Base-by-base conservation (phyloP, 2,113 vertebrate species). In the Pseudorasbora parva region DNA sequence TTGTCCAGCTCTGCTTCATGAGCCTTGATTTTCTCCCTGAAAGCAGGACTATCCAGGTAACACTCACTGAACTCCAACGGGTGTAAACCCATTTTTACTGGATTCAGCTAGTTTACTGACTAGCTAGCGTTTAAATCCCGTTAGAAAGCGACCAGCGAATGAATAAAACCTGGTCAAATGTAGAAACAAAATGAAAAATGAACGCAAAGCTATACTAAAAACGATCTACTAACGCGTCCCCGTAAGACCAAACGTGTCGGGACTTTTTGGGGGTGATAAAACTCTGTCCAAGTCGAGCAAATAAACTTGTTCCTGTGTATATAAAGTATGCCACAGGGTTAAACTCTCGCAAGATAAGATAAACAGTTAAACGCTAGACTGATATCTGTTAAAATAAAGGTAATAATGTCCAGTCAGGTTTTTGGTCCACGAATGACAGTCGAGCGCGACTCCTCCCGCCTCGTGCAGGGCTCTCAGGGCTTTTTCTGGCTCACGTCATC, bases 41-140 rank as follows among this genome's bases (percentile, higher is more conserved):
- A 97, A 87, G 91, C 86, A 12, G 97, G 98, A 88, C 97, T 99
- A 92, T 98, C 98, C 93, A 98, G 92, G 93, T 98, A 98, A 93
- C 97, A 98, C 57, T 99, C 97, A 88, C 97, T 99, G 89, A 99
- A 99, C 88, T 99, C 98, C 91, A 98, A 86, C 60, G 98, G 96
- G 93, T 97, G 96, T 91, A 99, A 93, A 90, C 97, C 97, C 98
- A 99, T 99, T 87, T 89, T 85, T 89, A n/a, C 59, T 73, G 66
- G 45, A 59, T 41, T 82, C 73, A 37, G 66, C 75, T 51, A 4
- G 49, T 82, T 60, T 17, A n/a, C 41, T 5, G 8, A 43, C 21
- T 80, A 12, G 47, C 78, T 75, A 30, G 6, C 15, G 23, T 10
- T n/a, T 75, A 10, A 47, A 62, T 64, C 57, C 43, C 27, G 43